Evolutionary conservation across 1,140 invertebrate genomes (phyloP).

Genomic region (Zaprionus davidi): DNA sequence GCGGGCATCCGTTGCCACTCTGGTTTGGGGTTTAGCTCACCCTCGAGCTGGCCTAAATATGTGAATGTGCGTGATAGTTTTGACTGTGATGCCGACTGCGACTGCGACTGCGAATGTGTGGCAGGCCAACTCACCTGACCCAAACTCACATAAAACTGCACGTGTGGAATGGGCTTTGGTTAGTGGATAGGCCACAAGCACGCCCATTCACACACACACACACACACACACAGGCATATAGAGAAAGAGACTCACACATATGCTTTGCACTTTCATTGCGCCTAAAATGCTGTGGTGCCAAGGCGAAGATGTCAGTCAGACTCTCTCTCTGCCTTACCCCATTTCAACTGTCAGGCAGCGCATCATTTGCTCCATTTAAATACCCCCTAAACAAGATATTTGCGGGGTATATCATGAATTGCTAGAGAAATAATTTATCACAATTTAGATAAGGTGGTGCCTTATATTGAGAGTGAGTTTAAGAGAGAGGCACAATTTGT

Average conservation of each 20-base stretch:
- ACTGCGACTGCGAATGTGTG: background rate
- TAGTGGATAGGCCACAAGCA: constrained; percentile 17
- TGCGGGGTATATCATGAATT: background rate
- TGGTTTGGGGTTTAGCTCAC: background rate
- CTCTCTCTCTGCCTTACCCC: background rate
- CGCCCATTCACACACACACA: constrained; percentile 20
- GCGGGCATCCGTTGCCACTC: background rate
- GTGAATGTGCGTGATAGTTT: constrained; percentile 77
- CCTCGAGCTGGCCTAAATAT: constrained; percentile 69
- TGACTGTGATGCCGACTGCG: constrained; percentile 44
- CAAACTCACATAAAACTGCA: constrained; percentile 55
- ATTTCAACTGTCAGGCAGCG: constrained; percentile 32
- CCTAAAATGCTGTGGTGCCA: constrained; percentile 41
- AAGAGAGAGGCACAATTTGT: no score
- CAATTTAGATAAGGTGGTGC: no score
- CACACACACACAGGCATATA: constrained; percentile 3
- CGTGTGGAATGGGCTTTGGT: constrained; percentile 16
- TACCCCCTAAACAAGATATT: background rate
- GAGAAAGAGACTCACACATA: constrained; percentile 55
- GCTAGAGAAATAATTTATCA: no score
- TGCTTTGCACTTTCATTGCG: constrained; percentile 62
- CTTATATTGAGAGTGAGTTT: no score
- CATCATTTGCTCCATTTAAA: constrained; percentile 10
- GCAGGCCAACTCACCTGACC: constrained; percentile 63
- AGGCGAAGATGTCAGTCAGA: constrained; percentile 39